Percentiles rank a stretch among this genome's conserved stretches.
These are phyloP conservation scores for Sinonovacula constricta DNA, from an alignment of 1,140 invertebrate genomes.

Conservation along the genomic window DNA sequence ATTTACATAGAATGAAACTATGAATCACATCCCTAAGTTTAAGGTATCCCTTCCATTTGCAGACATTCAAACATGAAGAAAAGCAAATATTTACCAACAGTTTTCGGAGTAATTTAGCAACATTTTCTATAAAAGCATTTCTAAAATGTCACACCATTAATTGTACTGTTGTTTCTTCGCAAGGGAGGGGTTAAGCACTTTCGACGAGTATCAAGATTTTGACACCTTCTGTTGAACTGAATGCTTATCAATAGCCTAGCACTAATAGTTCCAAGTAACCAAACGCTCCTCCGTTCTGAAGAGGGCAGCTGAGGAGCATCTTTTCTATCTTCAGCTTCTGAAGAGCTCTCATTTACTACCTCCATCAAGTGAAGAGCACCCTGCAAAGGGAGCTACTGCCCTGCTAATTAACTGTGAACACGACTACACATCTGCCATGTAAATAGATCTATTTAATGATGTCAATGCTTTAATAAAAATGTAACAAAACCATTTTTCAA, in stretches of 20 bases:
- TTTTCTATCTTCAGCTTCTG: constrained; percentile 53
- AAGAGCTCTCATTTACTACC: constrained; percentile 50
- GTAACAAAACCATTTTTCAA: too few relatives aligned
- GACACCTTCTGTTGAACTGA: constrained; percentile 46
- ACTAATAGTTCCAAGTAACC: constrained; percentile 54
- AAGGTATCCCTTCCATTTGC: too few relatives aligned
- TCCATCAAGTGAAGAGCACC: constrained; percentile 50
- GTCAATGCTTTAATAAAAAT: too few relatives aligned
- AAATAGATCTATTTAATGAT: constrained; percentile 44
- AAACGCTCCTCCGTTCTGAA: constrained; percentile 51
- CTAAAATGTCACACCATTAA: not conserved
- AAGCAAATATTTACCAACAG: not conserved
- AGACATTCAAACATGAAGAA: too few relatives aligned
- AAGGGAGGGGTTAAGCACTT: constrained; percentile 25
- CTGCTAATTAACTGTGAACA: constrained; percentile 51
- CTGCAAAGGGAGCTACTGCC: constrained; percentile 31
- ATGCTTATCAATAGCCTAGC: constrained; percentile 41
- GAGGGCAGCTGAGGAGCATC: constrained; percentile 54
- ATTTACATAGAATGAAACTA: too few relatives aligned
- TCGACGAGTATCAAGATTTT: constrained; percentile 45
- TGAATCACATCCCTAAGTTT: too few relatives aligned
- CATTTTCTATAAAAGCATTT: not conserved
- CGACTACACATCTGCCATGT: constrained; percentile 42
- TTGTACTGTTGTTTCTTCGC: not conserved
- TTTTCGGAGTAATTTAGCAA: not conserved